Conservation (phyloP, 64 coral and sea anemone species). For the Acropora tenuis region DNA sequence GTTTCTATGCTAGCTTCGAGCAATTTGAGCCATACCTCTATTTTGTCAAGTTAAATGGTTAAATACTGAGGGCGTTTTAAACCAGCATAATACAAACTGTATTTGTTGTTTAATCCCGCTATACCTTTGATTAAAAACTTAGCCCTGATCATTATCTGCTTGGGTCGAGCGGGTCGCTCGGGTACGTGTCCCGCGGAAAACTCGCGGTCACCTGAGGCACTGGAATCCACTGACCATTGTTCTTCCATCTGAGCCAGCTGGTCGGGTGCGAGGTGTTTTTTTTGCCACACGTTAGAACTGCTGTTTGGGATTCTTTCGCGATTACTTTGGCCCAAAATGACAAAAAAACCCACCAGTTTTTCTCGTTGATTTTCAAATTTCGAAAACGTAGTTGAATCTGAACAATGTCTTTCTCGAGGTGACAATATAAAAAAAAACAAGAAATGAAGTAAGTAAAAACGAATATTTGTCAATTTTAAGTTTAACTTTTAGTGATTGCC, state of each 20-base stretch:
- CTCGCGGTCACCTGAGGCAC: no score
- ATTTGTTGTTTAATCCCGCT: no score
- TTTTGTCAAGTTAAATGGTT: no score
- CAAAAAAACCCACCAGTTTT: background rate
- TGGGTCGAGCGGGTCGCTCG: no score
- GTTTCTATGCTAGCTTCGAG: no score
- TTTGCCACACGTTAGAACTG: slow-evolving; percentile 28
- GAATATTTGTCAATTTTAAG: background rate
- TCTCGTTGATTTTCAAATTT: background rate
- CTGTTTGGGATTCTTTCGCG: slow-evolving; percentile 28
- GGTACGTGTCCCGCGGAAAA: no score
- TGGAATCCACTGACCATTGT: no score
- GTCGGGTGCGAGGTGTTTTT: background rate
- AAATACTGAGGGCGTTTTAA: no score
- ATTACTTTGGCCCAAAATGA: slow-evolving; percentile 13
- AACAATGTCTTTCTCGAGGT: background rate
- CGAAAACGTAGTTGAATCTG: background rate
- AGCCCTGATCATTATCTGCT: no score
- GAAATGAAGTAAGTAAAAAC: slow-evolving; percentile 38
- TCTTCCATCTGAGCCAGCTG: background rate
- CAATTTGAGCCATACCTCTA: no score
- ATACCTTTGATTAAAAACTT: no score
- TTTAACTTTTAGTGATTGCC: background rate
- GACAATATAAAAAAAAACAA: background rate
- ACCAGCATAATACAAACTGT: no score